phyloP scores from a whole-genome alignment of 2,888 invertebrate genomes.

The Ophion costatus region DNA sequence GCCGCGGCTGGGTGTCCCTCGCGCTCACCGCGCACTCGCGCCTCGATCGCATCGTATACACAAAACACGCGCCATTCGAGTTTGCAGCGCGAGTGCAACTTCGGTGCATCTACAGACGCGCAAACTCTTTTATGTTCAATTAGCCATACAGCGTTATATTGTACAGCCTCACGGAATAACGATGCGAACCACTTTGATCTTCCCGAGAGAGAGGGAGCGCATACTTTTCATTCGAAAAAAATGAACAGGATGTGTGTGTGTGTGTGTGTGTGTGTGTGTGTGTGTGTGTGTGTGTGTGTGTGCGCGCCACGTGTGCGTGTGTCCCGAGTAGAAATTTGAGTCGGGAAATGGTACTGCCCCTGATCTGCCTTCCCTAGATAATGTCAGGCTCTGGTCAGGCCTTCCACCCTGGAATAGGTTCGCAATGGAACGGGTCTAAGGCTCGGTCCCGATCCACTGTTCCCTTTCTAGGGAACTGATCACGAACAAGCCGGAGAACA shows the following conservation, averaged over 20 bases:
- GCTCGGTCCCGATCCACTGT: too few relatives aligned
- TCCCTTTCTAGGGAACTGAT: too few relatives aligned
- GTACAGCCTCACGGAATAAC: slow-evolving; percentile 23
- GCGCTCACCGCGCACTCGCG: neutral
- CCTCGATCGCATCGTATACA: slow-evolving; percentile 4
- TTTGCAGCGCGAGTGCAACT: neutral
- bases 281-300: too few relatives aligned
- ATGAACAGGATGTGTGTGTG: slow-evolving; percentile 40
- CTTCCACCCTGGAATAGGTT: too few relatives aligned
- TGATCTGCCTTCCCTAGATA: too few relatives aligned
- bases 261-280: neutral
- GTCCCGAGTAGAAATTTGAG: too few relatives aligned
- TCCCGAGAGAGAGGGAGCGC: neutral
- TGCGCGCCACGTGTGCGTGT: too few relatives aligned
- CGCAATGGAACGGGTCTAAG: too few relatives aligned
- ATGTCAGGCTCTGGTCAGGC: too few relatives aligned
- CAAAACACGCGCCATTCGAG: neutral
- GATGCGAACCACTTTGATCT: slow-evolving; percentile 39
- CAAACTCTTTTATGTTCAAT: slow-evolving; percentile 48
- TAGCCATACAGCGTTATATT: slow-evolving; percentile 25
- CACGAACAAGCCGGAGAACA: too few relatives aligned
- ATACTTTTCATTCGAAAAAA: slow-evolving; percentile 49
- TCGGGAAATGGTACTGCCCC: too few relatives aligned
- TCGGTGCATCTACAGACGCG: slow-evolving; percentile 23
- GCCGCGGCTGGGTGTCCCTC: neutral